Percentiles rank a stretch among this genome's conserved stretches.
These are phyloP conservation scores for Novumbra hubbsi DNA, from an alignment of 2,797 vertebrate genomes.

Conservation along the genomic window DNA sequence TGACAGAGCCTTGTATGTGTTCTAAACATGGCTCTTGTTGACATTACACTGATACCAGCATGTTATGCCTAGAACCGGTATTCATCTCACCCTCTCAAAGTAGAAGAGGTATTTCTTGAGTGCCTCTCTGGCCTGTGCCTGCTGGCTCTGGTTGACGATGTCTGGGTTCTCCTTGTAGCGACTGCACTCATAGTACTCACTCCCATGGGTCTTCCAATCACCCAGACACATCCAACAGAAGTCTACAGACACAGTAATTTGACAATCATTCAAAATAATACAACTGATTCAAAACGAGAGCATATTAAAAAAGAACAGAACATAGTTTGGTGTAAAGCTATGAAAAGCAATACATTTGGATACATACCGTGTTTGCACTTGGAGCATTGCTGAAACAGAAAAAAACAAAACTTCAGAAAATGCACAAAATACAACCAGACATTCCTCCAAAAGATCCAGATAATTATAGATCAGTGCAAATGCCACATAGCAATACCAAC, in stretches of 20 bases:
- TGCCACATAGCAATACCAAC: neutral
- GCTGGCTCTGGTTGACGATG: conserved; percentile 99
- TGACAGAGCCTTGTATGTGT: neutral
- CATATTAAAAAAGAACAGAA: neutral
- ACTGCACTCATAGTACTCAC: conserved; percentile 99
- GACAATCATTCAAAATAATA: neutral
- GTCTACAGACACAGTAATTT: conserved; percentile 69
- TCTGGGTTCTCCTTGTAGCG: conserved; percentile 99
- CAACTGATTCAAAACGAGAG: neutral
- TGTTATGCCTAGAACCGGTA: neutral
- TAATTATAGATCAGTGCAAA: neutral
- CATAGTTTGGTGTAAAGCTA: neutral
- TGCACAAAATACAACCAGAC: neutral
- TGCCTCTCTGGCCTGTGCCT: conserved; percentile 97
- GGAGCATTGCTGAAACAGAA: conserved; percentile 94
- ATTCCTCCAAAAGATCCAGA: neutral
- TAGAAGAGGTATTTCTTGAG: conserved; percentile 99
- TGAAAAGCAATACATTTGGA: neutral
- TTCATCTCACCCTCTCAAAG: conserved; percentile 93
- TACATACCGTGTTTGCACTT: conserved; percentile 98
- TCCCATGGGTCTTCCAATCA: conserved; percentile 99
- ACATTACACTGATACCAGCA: neutral
- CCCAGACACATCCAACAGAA: conserved; percentile 99
- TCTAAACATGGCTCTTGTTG: neutral
- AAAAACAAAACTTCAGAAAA: conserved; percentile 14